Percentiles rank a stretch among this genome's conserved stretches.
These are phyloP conservation scores for Vireo griseus DNA, from an alignment of 2,797 vertebrate species.

Conservation along the genomic window DNA sequence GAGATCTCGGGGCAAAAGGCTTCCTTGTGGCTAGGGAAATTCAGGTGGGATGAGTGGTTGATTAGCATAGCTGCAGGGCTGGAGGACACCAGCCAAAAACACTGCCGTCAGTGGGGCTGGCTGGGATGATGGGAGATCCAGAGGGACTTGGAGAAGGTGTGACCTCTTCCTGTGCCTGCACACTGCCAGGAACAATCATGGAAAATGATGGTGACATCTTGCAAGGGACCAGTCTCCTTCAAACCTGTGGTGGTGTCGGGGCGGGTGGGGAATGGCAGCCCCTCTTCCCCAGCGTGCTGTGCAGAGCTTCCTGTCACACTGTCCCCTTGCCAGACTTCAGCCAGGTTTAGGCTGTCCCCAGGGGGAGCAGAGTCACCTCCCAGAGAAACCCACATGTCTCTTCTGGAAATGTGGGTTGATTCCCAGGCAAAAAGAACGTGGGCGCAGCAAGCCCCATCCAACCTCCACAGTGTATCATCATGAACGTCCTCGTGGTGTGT, in stretches of 20 bases:
- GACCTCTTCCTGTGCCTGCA: not conserved
- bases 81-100: not conserved
- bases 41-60: not conserved
- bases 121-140: not conserved
- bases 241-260: not conserved
- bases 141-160: not conserved
- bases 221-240: accelerated
- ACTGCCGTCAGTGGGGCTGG: accelerated
- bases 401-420: not conserved
- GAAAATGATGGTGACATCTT: not conserved
- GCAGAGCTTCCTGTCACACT: not conserved
- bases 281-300: not conserved
- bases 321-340: not conserved
- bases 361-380: not conserved
- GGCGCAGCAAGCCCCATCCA: not conserved
- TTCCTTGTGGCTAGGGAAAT: not conserved
- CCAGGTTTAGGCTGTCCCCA: not conserved
- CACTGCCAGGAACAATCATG: not conserved
- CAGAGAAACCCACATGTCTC: not conserved
- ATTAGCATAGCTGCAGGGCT: not conserved
- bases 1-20: not conserved
- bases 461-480: accelerated
- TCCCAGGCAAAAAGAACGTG: accelerated
- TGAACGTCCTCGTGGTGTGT: accelerated
- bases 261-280: not conserved